Base-by-base conservation (phyloP, 1,140 invertebrate species). In the Dendroctonus valens region DNA sequence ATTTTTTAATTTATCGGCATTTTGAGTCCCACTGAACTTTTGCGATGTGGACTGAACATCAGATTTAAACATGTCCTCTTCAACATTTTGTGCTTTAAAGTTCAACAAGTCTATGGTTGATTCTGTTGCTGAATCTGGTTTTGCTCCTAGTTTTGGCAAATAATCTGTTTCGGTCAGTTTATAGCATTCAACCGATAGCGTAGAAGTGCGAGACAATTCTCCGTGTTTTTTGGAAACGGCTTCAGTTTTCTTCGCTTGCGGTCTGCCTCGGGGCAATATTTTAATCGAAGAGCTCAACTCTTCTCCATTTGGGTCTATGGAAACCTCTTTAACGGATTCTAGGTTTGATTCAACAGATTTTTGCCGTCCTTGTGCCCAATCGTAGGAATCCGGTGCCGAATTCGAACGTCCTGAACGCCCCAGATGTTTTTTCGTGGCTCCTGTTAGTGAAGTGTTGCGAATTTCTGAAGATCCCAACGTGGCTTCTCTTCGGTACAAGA, bases 321-420 rank as follows among this genome's bases (percentile, higher is more conserved):
- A 65, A 6, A 76, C 69, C 59, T 78, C 77, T 50, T 57, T 72
- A 41, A 77, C 76, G 7, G 70, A 61, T 54, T 77, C 76, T 55
- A 77, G 58, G n/a, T 69, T 59, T 15, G 67, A 67, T 52, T 77
- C 75, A 7, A 68, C 48, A 2, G 73, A 72, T 53, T 73, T 49
- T 64, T 80, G 81, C 72, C 73, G 76, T 38, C 78, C 75, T 9
- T 73, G 69, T 5, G 71, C 52, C 79, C 83, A 84, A 64, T 85
- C 81, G 74, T 87, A 90, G n/a, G 85, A 85, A 48, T 85, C 87
- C n/a, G 89, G 89, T 15, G 89, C 89, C 8, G 89, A 90, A 74
- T 89, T 87, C 41, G 89, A 89, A 57, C 88, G 79, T 12, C 86
- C 87, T n/a, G 84, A 80, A 61, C 80, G 77, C 51, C 75, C 74